phyloP scores from a whole-genome alignment of 2,888 invertebrate genomes.

The Dryocosmus kuriphilus region DNA sequence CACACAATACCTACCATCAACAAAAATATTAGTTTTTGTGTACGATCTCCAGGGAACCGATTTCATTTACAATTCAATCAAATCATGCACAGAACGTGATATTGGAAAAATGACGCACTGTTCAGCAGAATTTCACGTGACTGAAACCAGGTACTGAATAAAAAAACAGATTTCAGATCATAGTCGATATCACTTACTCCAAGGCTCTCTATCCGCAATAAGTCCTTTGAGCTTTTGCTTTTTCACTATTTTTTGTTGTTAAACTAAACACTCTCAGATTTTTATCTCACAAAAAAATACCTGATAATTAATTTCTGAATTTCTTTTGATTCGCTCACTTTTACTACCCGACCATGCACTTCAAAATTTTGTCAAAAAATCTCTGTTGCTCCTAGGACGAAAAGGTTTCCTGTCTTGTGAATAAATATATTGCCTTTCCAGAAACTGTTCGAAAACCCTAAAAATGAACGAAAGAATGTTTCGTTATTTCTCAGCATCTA shows the following conservation, averaged over 20 bases:
- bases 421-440: no score
- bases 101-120: conserved; percentile 15
- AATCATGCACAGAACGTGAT: conserved; percentile 12
- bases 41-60: not conserved
- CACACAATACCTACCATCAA: not conserved
- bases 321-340: no score
- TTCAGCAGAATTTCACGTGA: conserved; percentile 17
- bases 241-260: conserved; percentile 13
- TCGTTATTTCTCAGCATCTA: no score
- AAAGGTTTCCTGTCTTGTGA: no score
- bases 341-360: no score
- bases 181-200: not conserved
- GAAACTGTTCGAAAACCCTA: no score
- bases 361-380: no score
- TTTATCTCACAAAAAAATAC: not conserved
- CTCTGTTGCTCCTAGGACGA: no score
- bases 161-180: no score
- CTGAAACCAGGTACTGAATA: conserved; percentile 2
- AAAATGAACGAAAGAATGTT: no score
- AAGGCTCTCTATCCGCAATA: not conserved
- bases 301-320: no score
- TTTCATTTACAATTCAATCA: conserved; percentile 18
- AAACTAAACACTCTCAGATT: conserved; percentile 2
- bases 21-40: conserved; percentile 1
- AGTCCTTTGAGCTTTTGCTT: conserved; percentile 12